Evolutionary conservation across 2,888 invertebrate genomes (phyloP), one percentile per base, ranked within the genome.

Genomic region (Nysson spinosus): DNA sequence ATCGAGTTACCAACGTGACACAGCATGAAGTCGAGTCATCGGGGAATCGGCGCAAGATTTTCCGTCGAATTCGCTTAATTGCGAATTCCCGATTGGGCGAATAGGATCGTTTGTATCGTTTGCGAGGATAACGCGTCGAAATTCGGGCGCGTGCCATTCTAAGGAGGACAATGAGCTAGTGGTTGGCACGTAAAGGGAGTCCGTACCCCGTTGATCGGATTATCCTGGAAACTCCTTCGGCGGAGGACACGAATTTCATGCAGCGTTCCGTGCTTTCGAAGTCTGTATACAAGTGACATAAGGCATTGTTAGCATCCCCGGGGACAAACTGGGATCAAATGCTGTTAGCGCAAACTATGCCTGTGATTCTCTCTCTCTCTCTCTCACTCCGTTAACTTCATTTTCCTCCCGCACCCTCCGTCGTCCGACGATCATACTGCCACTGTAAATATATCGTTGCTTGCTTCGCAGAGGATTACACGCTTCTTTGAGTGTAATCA

Each of bases 301-400:
- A 76, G 76, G 76, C 76, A 77, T 76, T 76, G 76, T 76, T 76
- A 76, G 55, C 52, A 12, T 74, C 73, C 66, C 75, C 4, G 40
- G 71, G 77, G 77, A 69, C 71, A 67, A 69, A 72, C 74, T 51
- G 67, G 71, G 77, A 71, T 76, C 74, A 77, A 76, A 77, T 69
- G 69, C 67, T 67, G 77, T 76, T 77, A 77, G 60, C 51, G 9
- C 62, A 52, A 73, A 75, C 68, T 66, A 54, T 63, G 37, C 35
- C 55, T 44, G 14, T 51, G 69, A 63, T 63, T 63, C 54, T 28
- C 43, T 40, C 40, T 52, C 37, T 28, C 20, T 19, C 44, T 50
- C 47, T 26, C 30, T 24, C 19, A 16, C 43, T 24, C 14, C 14
- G 44, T 64, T 72, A 73, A 75, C 68, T 72, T 71, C 68, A 44